Evolutionary conservation across 2,888 invertebrate genomes (phyloP), one percentile per base, ranked within the genome.

Genomic region (Dicyrtomina minuta): DNA sequence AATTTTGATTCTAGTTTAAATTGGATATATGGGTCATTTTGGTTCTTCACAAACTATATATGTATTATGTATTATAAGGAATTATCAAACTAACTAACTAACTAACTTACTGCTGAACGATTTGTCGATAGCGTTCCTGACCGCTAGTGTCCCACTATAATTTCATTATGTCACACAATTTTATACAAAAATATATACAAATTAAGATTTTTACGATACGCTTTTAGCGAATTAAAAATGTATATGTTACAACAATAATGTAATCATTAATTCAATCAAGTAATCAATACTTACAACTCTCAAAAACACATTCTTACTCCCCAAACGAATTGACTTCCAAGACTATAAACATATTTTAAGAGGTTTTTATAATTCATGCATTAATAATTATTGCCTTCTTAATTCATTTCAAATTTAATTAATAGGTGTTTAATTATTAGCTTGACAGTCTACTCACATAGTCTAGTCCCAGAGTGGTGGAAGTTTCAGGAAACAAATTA

Each of bases 111-210:
- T 62, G 62, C 17, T 33, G 17, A 3, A 62, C 44, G 5, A 62
- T 62, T 13, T 60, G 44, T n/a, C 15, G n/a, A 26, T 44, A 61
- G 6, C 46, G 26, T 17, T 62, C 62, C 27, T 62, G 62, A 27
- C 62, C 62, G 6, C 27, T 27, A 8, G 62, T 62, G 26, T 62
- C 62, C 62, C 62, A 62, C 60, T 60, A n/a, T n/a, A 20, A 41
- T 41, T 8, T 12, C 43, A 41, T n/a, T 12, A 41, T 41, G 43
- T 12, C 43, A 41, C 43, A 41, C 13, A 13, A 12, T 22, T 55
- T 4, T 6, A 22, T 49, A n/a, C n/a, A 8, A 13, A n/a, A 49
- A 49, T 8, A 49, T 49, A 22, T 22, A 12, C 24, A 55, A 15
- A 55, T 22, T 8, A 27, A 56, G 27, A 15, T 56, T 15, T 12